Evolutionary conservation across 2,888 invertebrate genomes (phyloP).

Genomic region (Aspidiotus rigidus): DNA sequence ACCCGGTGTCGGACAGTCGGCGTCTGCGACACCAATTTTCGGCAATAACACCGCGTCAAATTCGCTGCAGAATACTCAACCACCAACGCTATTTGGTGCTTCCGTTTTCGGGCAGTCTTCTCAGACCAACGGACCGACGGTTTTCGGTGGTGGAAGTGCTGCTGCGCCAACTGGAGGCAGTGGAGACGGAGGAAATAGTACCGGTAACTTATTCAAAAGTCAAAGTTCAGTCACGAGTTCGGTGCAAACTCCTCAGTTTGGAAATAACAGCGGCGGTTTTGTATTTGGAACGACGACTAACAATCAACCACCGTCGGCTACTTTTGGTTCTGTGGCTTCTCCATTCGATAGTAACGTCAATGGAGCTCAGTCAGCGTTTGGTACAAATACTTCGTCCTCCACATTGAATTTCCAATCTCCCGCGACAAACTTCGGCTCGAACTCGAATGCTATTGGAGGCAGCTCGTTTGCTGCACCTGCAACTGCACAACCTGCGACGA

Average conservation of each 20-base stretch:
- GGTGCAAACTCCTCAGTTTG: not conserved
- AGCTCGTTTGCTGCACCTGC: not conserved
- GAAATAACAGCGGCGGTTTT: not conserved
- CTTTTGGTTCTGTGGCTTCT: too few species aligned
- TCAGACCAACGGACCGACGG: not conserved
- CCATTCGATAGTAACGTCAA: too few species aligned
- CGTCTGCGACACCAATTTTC: not conserved
- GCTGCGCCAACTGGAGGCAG: not conserved
- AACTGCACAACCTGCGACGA: not conserved
- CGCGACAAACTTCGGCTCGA: too few species aligned
- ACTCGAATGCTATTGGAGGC: too few species aligned
- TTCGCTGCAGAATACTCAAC: not conserved
- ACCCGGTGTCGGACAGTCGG: not conserved
- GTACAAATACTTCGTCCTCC: too few species aligned
- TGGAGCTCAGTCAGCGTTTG: too few species aligned
- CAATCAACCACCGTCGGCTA: not conserved
- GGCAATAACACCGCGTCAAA: not conserved
- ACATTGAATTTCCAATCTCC: too few species aligned
- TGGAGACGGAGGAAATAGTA: not conserved
- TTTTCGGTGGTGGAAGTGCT: not conserved
- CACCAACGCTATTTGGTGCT: not conserved
- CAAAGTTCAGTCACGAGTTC: not conserved
- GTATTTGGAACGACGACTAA: not conserved
- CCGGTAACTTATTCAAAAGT: not conserved
- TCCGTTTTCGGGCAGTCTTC: not conserved